These are phyloP conservation scores for Pagetopsis macropterus DNA, from an alignment of 2,797 vertebrate genomes.

Conservation along the genomic window DNA sequence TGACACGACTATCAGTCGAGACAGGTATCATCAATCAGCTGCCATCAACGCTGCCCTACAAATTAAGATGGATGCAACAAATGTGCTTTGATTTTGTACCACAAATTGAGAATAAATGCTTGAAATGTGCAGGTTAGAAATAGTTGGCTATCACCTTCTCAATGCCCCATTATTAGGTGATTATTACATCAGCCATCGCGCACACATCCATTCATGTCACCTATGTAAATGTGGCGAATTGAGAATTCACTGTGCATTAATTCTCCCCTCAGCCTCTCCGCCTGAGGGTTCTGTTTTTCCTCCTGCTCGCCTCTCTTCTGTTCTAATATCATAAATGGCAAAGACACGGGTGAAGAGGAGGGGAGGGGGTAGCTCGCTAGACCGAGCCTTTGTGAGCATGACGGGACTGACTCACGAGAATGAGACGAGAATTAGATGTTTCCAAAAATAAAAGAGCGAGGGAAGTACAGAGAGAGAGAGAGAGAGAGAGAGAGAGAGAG, in stretches of 20 bases:
- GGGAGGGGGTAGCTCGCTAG: constrained; percentile 55
- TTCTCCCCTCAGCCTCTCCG: constrained; percentile 6
- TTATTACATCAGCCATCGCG: constrained; percentile 16
- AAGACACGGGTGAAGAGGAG: constrained; percentile 28
- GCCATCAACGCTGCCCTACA: constrained; percentile 33
- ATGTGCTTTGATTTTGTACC: constrained; percentile 49
- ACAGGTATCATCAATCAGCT: constrained; percentile 60
- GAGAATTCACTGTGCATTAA: constrained; percentile 35
- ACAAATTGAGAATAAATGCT: constrained; percentile 45
- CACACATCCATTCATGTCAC: constrained; percentile 49
- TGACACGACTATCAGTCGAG: constrained; percentile 64
- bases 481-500: background rate
- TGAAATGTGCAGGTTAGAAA: constrained; percentile 44
- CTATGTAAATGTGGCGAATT: constrained; percentile 42
- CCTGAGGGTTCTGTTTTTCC: constrained; percentile 20
- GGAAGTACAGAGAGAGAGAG: constrained; percentile 8
- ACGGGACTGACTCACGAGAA: constrained; percentile 74
- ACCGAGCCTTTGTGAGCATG: constrained; percentile 66
- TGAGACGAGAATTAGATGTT: constrained; percentile 79
- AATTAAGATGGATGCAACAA: constrained; percentile 66
- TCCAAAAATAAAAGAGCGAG: constrained; percentile 78
- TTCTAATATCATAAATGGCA: constrained; percentile 61
- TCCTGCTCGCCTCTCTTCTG: constrained; percentile 38
- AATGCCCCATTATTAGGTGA: constrained; percentile 23
- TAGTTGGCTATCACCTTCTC: constrained; percentile 39